phyloP scores from a whole-genome alignment of 2,888 invertebrate genomes.

The Geophilus truncorum region DNA sequence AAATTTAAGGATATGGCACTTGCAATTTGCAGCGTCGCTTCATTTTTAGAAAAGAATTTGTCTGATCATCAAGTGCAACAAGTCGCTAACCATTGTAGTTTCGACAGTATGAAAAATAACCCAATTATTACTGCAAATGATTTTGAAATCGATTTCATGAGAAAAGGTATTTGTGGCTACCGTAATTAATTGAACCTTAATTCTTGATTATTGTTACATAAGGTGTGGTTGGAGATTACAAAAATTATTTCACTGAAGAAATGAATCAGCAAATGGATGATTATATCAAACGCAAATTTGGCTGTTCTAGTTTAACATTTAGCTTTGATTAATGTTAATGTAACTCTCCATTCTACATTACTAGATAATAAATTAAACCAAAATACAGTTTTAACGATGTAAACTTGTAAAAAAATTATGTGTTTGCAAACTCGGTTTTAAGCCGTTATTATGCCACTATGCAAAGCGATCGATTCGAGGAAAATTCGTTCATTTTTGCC shows the following conservation, averaged over 20 bases:
- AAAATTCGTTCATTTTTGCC: too few species aligned
- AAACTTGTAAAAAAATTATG: too few species aligned
- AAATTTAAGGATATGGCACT: slow-evolving; percentile 59
- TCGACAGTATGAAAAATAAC: slow-evolving; percentile 17
- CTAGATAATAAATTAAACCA: too few species aligned
- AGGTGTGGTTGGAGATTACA: slow-evolving; percentile 32
- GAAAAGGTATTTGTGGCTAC: slow-evolving; percentile 16
- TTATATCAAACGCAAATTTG: slow-evolving; percentile 22
- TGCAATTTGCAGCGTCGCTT: slow-evolving; percentile 63
- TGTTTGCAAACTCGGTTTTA: too few species aligned
- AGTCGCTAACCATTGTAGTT: slow-evolving; percentile 60
- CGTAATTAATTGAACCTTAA: not conserved
- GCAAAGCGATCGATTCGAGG: too few species aligned
- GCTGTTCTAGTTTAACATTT: slow-evolving; percentile 4
- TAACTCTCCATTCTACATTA: too few species aligned
- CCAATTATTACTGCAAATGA: not conserved
- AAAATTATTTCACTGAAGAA: slow-evolving; percentile 32
- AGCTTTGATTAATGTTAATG: not conserved
- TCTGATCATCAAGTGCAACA: slow-evolving; percentile 61
- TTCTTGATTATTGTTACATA: not conserved
- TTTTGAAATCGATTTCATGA: not conserved
- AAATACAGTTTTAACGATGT: too few species aligned
- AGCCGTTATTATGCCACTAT: too few species aligned
- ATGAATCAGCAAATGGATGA: slow-evolving; percentile 28
- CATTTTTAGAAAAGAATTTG: slow-evolving; percentile 63